Base-by-base conservation (phyloP, 2,797 vertebrate species). In the Steatocranus sp. region DNA sequence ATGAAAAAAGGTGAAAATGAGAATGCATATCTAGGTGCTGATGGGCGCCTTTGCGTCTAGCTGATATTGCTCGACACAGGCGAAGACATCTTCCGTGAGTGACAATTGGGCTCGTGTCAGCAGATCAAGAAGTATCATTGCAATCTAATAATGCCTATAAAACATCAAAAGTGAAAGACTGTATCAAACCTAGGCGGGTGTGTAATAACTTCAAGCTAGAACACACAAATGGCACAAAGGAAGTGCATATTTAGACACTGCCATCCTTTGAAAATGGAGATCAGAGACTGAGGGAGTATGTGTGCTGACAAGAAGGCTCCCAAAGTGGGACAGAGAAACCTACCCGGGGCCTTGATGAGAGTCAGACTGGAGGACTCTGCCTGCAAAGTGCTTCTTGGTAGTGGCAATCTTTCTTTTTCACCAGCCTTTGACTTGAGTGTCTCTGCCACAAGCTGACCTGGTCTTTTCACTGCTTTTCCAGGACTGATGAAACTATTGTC, bases 331-430 rank as follows among this genome's bases (percentile, higher is more conserved):
- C 73, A 54, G 34, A 80, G 79, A 80, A 75, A 90, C 91, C 74
- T 94, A 96, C 95, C 94, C 3, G 91, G 89, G 73, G 88, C 83
- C 77, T 93, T 92, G 92, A 96, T 94, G 84, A 96, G 95, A 38
- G 92, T 94, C 2, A 96, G 88, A 91, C 90, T 76, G 12, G 91
- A 87, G 41, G 93, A 92, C 2, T 68, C 81, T 86, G 89, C 89
- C 76, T 86, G 89, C 38, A 6, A 54, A 61, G 56, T 41, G 7
- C 58, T 85, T 77, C 66, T 84, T 32, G 83, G 68, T 12, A 11
- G 51, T 2, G 70, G 76, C 11, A 36, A 6, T 56, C 63, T 86
- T 51, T 86, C 75, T 27, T 23, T 66, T 74, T 80, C 49, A 6
- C 43, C 80, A 70, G 53, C 25, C 23, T 83, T 83, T 48, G 85